Percentiles rank a stretch among this genome's conserved stretches.
Evolutionary conservation across 2,888 invertebrate genomes (phyloP).

Genomic region (Leptinotarsa rubiginosa): DNA sequence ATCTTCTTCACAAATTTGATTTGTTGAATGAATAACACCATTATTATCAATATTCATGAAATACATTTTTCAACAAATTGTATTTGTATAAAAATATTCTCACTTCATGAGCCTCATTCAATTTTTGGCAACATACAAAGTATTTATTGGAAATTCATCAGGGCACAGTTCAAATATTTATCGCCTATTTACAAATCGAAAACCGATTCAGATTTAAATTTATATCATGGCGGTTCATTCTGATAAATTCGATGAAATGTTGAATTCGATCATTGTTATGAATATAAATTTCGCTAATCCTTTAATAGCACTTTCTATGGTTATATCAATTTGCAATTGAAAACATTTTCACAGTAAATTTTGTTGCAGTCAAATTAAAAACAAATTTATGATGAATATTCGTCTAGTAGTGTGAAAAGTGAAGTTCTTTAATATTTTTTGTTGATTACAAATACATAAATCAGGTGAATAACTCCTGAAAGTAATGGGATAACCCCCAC

Average conservation of each 20-base stretch:
- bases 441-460: too few species aligned
- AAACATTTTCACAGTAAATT: constrained; percentile 39
- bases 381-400: too few species aligned
- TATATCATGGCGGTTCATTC: background rate
- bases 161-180: background rate
- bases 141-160: background rate
- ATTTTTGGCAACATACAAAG: background rate
- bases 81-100: too few species aligned
- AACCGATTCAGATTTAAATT: background rate
- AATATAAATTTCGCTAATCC: constrained; percentile 43
- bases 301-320: constrained; percentile 39
- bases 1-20: too few species aligned
- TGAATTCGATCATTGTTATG: constrained; percentile 37
- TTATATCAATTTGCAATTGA: constrained; percentile 36
- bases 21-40: too few species aligned
- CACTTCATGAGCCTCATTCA: too few species aligned
- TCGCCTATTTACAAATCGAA: background rate
- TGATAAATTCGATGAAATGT: constrained; percentile 4
- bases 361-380: background rate
- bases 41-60: too few species aligned
- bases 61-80: too few species aligned
- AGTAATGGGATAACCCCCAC: too few species aligned
- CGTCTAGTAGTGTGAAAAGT: too few species aligned
- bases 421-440: too few species aligned
- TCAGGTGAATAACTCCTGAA: too few species aligned